These are phyloP conservation scores for Uromys caudimaculatus DNA, from an alignment of 2,797 vertebrate genomes.

Conservation along the genomic window DNA sequence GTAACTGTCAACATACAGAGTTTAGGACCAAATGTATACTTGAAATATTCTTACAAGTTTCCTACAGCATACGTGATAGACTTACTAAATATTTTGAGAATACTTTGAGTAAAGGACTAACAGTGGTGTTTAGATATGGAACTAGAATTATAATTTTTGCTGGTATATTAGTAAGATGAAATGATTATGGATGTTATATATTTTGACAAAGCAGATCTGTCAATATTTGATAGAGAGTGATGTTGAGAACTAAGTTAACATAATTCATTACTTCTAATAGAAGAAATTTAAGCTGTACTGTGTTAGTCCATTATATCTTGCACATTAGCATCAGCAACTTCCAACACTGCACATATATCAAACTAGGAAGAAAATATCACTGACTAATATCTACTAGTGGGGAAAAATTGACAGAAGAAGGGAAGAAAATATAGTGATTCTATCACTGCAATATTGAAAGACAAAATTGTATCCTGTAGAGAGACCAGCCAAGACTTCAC, in stretches of 20 bases:
- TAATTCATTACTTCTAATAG: neutral
- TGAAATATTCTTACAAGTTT: constrained; percentile 27
- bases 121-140: neutral
- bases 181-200: neutral
- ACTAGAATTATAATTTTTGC: neutral
- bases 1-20: neutral
- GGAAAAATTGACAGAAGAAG: neutral
- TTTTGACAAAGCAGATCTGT: neutral
- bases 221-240: neutral
- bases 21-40: neutral
- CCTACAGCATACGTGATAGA: neutral
- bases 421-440: neutral
- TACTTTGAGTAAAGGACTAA: neutral
- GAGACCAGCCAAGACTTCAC: neutral
- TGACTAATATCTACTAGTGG: neutral
- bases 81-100: neutral
- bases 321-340: neutral
- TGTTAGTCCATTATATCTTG: neutral
- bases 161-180: neutral
- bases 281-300: neutral
- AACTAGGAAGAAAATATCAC: constrained; percentile 2
- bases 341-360: neutral
- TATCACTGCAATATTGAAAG: neutral
- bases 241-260: neutral
- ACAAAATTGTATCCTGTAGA: neutral